A percentile compares a stretch with the other conserved stretches of the same genome.
Evolutionary conservation across 2,888 invertebrate genomes (phyloP).

Genomic region (Polylopha cassiicola): DNA sequence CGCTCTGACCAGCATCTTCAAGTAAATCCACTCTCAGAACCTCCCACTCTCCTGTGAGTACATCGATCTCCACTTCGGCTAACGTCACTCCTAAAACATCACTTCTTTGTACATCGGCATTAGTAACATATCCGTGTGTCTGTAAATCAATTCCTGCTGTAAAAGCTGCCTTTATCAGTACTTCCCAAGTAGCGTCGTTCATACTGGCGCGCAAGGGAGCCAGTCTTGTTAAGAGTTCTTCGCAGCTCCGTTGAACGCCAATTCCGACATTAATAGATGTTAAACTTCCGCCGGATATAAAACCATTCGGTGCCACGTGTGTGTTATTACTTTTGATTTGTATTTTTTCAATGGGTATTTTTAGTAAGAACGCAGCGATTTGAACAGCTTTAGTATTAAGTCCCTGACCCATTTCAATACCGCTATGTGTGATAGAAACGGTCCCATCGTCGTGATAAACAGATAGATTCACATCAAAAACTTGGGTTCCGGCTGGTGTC

Average conservation of each 20-base stretch:
- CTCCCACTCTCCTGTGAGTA: conserved; percentile 83
- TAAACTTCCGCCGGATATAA: conserved; percentile 81
- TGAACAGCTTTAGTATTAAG: conserved; percentile 82
- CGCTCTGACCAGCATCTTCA: conserved; percentile 81
- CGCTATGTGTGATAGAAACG: conserved; percentile 80
- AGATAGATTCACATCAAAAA: conserved; percentile 70
- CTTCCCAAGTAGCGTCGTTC: conserved; percentile 69
- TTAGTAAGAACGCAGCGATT: conserved; percentile 79
- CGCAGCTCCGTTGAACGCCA: conserved; percentile 71
- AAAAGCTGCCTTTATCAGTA: conserved; percentile 68
- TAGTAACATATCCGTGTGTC: conserved; percentile 43
- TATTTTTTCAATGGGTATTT: conserved; percentile 79
- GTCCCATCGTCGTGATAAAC: conserved; percentile 77
- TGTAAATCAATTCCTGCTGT: conserved; percentile 51
- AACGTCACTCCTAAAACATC: conserved; percentile 76
- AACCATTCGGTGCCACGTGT: conserved; percentile 79
- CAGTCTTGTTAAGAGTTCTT: conserved; percentile 59
- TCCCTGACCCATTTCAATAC: conserved; percentile 84
- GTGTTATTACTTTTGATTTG: conserved; percentile 80
- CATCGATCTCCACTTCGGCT: conserved; percentile 83
- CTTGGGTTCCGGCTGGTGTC: conserved; percentile 45
- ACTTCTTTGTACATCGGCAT: conserved; percentile 40
- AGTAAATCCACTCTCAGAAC: conserved; percentile 79
- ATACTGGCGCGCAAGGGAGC: conserved; percentile 60
- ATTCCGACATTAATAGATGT: conserved; percentile 80